Percentiles rank a stretch among this genome's conserved stretches.
These are phyloP conservation scores for Tetramorium parvispinum DNA, from an alignment of 1,140 invertebrate genomes.

Conservation along the genomic window DNA sequence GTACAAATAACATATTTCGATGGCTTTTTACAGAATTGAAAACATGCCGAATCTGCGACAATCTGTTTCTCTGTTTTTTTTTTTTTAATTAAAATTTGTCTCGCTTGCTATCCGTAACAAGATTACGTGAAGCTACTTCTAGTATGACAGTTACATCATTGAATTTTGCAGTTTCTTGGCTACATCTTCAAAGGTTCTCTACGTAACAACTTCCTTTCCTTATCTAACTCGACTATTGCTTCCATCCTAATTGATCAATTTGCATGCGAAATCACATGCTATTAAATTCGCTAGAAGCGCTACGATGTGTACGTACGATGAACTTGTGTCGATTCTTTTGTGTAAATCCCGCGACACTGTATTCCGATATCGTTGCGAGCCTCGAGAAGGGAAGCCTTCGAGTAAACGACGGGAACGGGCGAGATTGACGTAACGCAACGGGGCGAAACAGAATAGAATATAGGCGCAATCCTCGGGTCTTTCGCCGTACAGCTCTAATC, in stretches of 20 bases:
- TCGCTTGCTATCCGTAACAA: not conserved
- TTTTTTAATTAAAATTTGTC: not conserved
- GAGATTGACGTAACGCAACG: conserved; percentile 58
- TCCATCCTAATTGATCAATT: conserved; percentile 22
- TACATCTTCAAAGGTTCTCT: not conserved
- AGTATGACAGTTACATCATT: not conserved
- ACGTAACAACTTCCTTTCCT: not conserved
- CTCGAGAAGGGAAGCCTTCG: not conserved
- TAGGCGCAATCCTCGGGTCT: conserved; percentile 18
- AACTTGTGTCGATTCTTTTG: conserved; percentile 23
- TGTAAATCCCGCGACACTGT: conserved; percentile 4
- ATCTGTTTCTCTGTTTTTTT: not conserved
- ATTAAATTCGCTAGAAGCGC: not conserved
- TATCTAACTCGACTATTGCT: not conserved
- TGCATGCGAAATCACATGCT: conserved; percentile 7
- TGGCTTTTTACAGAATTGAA: not conserved
- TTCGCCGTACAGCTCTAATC: conserved; percentile 74
- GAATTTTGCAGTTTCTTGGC: not conserved
- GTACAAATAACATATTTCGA: not conserved
- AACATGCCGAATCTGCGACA: not conserved
- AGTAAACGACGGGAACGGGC: not conserved
- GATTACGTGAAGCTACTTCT: not conserved
- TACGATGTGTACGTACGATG: not conserved
- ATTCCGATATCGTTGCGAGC: not conserved
- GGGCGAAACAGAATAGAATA: conserved; percentile 58